Evolutionary conservation across 2,113 vertebrate genomes (phyloP).

Genomic region (Neogobius melanostomus): DNA sequence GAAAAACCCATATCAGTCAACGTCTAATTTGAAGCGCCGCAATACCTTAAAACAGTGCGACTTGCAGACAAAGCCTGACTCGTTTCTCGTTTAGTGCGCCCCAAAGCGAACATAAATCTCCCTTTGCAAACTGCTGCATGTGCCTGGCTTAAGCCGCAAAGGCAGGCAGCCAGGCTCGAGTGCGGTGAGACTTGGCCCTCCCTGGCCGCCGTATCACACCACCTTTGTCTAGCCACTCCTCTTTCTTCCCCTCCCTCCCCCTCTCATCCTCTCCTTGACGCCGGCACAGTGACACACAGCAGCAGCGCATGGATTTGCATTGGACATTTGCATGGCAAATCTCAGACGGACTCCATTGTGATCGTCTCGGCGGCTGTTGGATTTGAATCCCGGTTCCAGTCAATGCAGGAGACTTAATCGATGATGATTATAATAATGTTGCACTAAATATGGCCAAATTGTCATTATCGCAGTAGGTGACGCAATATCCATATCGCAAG

Average conservation of each 20-base stretch:
- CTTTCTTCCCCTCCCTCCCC: slow-evolving; percentile 22
- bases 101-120: not conserved
- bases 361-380: not conserved
- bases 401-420: too few species aligned
- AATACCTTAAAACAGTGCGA: too few species aligned
- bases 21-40: too few species aligned
- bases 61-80: too few species aligned
- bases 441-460: too few species aligned
- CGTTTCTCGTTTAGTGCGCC: too few species aligned
- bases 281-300: slow-evolving; percentile 8
- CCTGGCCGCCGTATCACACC: slow-evolving; percentile 85
- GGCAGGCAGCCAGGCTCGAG: slow-evolving; percentile 46
- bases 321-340: slow-evolving; percentile 18
- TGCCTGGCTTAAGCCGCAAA: not conserved
- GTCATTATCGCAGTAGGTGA: too few species aligned
- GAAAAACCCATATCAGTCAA: too few species aligned
- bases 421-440: too few species aligned
- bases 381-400: slow-evolving; percentile 26
- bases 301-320: not conserved
- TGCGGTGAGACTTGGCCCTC: slow-evolving; percentile 71
- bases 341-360: not conserved
- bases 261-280: slow-evolving; percentile 46
- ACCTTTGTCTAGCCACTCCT: slow-evolving; percentile 59
- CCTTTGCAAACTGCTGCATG: not conserved
- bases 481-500: too few species aligned